Conservation (phyloP, 1,140 invertebrate species). For the Mycetomoellerius zeteki region DNA sequence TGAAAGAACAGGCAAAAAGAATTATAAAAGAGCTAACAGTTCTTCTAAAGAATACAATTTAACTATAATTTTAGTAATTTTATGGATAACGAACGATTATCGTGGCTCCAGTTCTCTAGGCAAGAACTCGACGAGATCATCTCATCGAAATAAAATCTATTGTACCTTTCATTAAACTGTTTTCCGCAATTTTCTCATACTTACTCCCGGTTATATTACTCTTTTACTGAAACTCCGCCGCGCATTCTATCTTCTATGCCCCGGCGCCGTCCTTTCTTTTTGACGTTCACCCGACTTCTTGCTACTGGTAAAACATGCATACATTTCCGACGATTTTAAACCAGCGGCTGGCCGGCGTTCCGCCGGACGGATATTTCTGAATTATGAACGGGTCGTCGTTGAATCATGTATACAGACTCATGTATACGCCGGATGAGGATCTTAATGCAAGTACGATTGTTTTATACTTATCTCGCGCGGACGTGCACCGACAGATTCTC, state of each 20-base stretch:
- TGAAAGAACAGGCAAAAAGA: background rate
- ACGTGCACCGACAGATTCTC: background rate
- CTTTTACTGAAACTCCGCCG: slow-evolving; percentile 15
- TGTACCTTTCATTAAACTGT: slow-evolving; percentile 26
- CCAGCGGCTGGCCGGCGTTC: slow-evolving; percentile 19
- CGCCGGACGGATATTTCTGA: slow-evolving; percentile 69
- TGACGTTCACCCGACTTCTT: slow-evolving; percentile 46
- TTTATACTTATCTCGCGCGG: background rate
- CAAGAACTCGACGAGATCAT: background rate
- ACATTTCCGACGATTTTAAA: slow-evolving; percentile 51
- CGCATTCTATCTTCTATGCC: slow-evolving; percentile 36
- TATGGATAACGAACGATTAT: background rate
- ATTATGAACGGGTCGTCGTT: slow-evolving; percentile 63
- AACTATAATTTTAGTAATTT: background rate
- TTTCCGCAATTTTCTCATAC: slow-evolving; percentile 43
- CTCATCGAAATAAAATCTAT: background rate
- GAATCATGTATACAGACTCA: slow-evolving; percentile 51
- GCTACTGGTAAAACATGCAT: slow-evolving; percentile 67
- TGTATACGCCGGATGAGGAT: slow-evolving; percentile 29
- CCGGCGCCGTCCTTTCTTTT: slow-evolving; percentile 47
- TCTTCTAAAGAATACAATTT: background rate
- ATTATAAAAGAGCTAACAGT: background rate
- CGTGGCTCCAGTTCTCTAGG: background rate
- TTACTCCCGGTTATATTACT: slow-evolving; percentile 7
- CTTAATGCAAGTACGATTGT: slow-evolving; percentile 62